Evolutionary conservation across 2,113 vertebrate species (phyloP).

Genomic region (Rynchops niger): DNA sequence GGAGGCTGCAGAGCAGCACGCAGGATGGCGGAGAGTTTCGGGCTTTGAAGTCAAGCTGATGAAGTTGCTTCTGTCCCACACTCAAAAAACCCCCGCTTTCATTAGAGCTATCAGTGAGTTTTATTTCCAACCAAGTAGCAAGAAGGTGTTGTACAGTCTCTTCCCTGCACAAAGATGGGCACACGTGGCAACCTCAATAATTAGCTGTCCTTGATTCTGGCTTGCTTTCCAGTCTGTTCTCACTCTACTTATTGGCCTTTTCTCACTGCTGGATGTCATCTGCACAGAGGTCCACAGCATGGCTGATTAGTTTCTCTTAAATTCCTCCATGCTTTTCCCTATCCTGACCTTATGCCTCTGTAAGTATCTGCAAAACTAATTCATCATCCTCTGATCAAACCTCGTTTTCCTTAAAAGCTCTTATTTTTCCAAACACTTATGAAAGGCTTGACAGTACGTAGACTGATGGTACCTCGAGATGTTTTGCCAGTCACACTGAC

Average conservation of each 20-base stretch:
- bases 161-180: neutral
- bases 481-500: neutral
- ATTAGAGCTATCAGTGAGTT: neutral
- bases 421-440: neutral
- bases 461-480: neutral
- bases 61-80: neutral
- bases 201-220: neutral
- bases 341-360: neutral
- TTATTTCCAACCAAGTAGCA: neutral
- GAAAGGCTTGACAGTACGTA: neutral
- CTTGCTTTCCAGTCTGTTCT: neutral
- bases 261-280: neutral
- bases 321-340: neutral
- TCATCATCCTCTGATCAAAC: neutral
- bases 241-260: neutral
- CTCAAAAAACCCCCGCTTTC: rapidly evolving
- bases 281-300: neutral
- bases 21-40: neutral
- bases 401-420: neutral
- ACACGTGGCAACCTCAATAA: neutral
- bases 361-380: neutral
- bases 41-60: neutral
- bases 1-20: neutral
- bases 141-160: rapidly evolving
- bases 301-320: neutral